Base-by-base conservation (phyloP, 2,888 invertebrate species). In the Microctonus aethiopoides region DNA sequence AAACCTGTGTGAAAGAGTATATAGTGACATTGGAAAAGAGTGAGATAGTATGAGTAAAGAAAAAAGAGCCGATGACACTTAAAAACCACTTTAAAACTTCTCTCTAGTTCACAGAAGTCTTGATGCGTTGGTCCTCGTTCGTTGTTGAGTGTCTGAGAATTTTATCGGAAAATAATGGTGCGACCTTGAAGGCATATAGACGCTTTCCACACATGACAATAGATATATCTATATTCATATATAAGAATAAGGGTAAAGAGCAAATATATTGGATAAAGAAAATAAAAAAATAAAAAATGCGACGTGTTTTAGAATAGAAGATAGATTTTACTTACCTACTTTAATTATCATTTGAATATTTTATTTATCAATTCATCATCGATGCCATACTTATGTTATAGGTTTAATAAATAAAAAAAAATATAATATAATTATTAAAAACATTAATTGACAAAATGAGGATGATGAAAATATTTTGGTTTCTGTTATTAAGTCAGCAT, bases 71-170 rank as follows among this genome's bases (percentile, higher is more conserved):
- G 79, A 82, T 80, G 80, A 83, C 80, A 84, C 83, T 84, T 83
- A 80, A 79, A 80, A 81, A 84, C 83, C 82, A 83, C 83, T 83
- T 79, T 76, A 81, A 75, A 83, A 83, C 77, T 82, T 80, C 57
- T 68, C 60, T 62, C 20, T 54, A 54, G 26, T 54, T 54, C 54
- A 54, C 36, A 39, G 36, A 56, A 39, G 39, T 65, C 16, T 51
- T 51, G 36, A 22, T 54, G 46, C 24, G 34, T 64, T 52, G 54
- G 65, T 59, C 57, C 67, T 67, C 20, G 54, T 63, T 62, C 60
- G 67, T 73, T 67, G 67, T 29, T 16, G 65, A 78, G 78, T 72
- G 75, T 76, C 73, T 68, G 73, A 70, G 74, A 81, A 80, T 46
- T 80, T 80, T 80, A 80, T 80, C 72, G 78, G 74, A 72, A 80